These are phyloP conservation scores for Ellobium chinense DNA, from an alignment of 2,888 invertebrate species.

Conservation along the genomic window DNA sequence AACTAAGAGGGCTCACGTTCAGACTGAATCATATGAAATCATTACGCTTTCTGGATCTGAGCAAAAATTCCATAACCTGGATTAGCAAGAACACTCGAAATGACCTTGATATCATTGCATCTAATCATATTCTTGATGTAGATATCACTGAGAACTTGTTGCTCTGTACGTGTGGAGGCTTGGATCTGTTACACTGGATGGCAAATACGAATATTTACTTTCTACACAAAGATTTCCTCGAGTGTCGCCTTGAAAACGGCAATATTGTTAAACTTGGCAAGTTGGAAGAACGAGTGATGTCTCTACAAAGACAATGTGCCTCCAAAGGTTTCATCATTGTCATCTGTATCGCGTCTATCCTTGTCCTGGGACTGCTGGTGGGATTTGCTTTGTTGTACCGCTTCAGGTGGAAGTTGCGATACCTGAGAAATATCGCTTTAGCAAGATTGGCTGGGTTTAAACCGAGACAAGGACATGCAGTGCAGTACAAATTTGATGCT, in stretches of 20 bases:
- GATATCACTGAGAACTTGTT: background rate
- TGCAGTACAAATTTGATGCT: background rate
- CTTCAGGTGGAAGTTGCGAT: background rate
- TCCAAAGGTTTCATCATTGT: background rate
- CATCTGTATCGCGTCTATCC: background rate
- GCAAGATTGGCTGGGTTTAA: background rate
- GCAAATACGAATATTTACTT: background rate
- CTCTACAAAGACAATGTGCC: background rate
- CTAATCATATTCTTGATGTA: background rate
- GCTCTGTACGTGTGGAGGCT: background rate
- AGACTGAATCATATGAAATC: background rate
- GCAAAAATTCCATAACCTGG: background rate
- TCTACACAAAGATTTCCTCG: background rate
- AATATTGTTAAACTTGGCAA: background rate
- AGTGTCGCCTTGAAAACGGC: background rate
- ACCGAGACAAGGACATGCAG: background rate
- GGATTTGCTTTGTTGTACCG: background rate
- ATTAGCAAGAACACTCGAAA: background rate
- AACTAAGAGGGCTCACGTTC: background rate
- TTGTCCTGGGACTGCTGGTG: background rate
- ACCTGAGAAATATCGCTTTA: background rate
- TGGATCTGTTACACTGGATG: background rate
- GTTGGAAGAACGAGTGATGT: background rate
- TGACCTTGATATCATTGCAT: background rate
- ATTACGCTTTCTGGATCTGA: background rate